These are phyloP conservation scores for Saxicola maurus DNA, from an alignment of 2,797 vertebrate species.

Conservation along the genomic window DNA sequence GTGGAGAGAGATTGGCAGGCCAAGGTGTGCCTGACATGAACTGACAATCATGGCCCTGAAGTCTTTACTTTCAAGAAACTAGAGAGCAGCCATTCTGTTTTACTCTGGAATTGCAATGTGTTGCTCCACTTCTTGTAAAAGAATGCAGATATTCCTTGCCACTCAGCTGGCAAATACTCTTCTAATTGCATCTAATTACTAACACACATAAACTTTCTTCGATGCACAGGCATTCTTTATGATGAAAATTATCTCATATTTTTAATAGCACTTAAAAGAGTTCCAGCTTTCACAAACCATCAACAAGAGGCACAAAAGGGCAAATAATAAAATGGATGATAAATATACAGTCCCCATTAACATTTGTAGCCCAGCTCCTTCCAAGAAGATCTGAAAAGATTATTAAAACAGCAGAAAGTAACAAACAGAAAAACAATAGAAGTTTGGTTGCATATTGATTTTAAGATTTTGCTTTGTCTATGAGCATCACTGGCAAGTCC, in stretches of 20 bases:
- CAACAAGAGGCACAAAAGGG: background rate
- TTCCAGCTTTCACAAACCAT: background rate
- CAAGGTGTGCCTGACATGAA: fast-evolving
- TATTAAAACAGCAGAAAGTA: background rate
- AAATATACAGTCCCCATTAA: background rate
- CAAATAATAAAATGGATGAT: background rate
- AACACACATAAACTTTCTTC: background rate
- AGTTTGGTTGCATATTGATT: background rate
- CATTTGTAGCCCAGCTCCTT: background rate
- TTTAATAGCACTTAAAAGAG: background rate
- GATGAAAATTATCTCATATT: background rate
- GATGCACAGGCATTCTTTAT: background rate
- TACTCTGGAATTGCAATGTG: background rate
- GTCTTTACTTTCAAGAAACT: background rate
- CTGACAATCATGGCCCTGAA: background rate
- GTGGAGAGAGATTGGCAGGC: background rate
- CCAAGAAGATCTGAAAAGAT: background rate
- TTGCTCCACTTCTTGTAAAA: background rate
- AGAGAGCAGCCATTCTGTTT: background rate
- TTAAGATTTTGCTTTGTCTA: background rate
- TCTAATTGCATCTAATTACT: background rate
- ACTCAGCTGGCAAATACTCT: background rate
- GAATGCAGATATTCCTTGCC: background rate
- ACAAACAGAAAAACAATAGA: background rate
- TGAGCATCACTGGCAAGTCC: background rate